A percentile compares a stretch with the other conserved stretches of the same genome.
phyloP scores from a whole-genome alignment of 2,113 vertebrate genomes.

The Thunnus thynnus region DNA sequence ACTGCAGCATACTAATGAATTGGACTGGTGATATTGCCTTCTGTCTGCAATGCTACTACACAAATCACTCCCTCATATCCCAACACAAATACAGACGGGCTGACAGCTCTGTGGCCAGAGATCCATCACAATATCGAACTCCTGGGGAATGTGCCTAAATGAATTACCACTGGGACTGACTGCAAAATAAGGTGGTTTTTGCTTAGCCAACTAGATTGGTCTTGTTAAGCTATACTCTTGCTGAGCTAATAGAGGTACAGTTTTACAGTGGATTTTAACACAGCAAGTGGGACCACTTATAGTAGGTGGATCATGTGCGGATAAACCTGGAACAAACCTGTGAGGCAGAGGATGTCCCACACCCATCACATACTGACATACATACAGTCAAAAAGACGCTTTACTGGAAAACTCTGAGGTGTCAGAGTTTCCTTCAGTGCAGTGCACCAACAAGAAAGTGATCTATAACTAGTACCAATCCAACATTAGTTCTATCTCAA shows the following conservation, averaged over 20 bases:
- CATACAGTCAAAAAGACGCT: background rate
- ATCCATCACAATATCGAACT: constrained; percentile 69
- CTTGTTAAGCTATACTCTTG: constrained; percentile 37
- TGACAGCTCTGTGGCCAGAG: constrained; percentile 66
- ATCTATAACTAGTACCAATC: too few species aligned
- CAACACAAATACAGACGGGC: constrained; percentile 68
- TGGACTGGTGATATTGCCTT: constrained; percentile 61
- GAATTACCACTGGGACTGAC: constrained; percentile 54
- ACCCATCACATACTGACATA: background rate
- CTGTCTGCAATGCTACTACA: constrained; percentile 63
- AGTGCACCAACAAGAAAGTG: background rate
- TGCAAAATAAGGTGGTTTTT: constrained; percentile 42
- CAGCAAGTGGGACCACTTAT: constrained; percentile 36
- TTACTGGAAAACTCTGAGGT: background rate
- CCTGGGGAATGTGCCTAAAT: constrained; percentile 58
- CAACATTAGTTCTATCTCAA: too few species aligned
- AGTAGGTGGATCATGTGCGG: constrained; percentile 9
- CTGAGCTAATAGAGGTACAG: constrained; percentile 41
- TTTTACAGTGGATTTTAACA: constrained; percentile 51
- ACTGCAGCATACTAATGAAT: constrained; percentile 75
- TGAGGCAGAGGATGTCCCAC: background rate
- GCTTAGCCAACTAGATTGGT: constrained; percentile 40
- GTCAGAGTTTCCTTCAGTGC: background rate
- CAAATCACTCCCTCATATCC: constrained; percentile 70
- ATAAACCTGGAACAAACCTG: constrained; percentile 1